A percentile compares a stretch with the other conserved stretches of the same genome.
Evolutionary conservation across 1,140 invertebrate genomes (phyloP).

Genomic region (Elysia chlorotica): DNA sequence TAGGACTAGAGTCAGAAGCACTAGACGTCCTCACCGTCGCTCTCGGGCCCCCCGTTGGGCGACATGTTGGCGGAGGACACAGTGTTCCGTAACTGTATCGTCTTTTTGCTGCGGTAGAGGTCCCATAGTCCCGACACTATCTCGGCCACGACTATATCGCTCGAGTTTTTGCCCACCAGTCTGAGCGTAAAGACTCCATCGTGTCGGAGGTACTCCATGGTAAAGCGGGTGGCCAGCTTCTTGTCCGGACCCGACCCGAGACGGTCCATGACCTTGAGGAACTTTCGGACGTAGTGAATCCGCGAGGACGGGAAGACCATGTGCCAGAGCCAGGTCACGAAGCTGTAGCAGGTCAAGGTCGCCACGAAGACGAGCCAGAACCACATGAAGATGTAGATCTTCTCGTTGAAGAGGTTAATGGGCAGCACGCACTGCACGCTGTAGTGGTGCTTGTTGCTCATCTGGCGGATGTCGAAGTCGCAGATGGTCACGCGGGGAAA

Average conservation of each 20-base stretch:
- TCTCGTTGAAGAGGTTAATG: conserved; percentile 68
- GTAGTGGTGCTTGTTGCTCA: conserved; percentile 64
- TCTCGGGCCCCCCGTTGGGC: conserved; percentile 39
- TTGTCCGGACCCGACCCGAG: conserved; percentile 51
- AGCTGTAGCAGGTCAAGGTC: conserved; percentile 60
- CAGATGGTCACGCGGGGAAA: conserved; percentile 67
- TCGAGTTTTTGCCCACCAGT: conserved; percentile 59
- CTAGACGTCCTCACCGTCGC: conserved; percentile 53
- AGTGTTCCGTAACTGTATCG: conserved; percentile 51
- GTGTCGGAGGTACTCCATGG: conserved; percentile 55
- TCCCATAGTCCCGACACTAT: conserved; percentile 59
- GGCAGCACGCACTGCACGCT: conserved; percentile 67
- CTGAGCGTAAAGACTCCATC: conserved; percentile 59
- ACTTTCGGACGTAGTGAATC: conserved; percentile 60
- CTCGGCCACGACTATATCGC: conserved; percentile 59
- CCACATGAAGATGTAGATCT: conserved; percentile 68
- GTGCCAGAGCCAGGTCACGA: conserved; percentile 59
- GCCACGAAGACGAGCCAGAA: conserved; percentile 67
- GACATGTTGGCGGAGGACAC: conserved; percentile 22
- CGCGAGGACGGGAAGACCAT: conserved; percentile 56
- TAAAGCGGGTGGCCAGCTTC: conserved; percentile 51
- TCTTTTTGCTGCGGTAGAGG: conserved; percentile 54
- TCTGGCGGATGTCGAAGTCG: conserved; percentile 66
- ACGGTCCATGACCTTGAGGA: conserved; percentile 60
- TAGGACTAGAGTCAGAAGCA: too few relatives aligned